Conservation (phyloP, 2,113 vertebrate genomes). For the Malurus alboscapulatus region DNA sequence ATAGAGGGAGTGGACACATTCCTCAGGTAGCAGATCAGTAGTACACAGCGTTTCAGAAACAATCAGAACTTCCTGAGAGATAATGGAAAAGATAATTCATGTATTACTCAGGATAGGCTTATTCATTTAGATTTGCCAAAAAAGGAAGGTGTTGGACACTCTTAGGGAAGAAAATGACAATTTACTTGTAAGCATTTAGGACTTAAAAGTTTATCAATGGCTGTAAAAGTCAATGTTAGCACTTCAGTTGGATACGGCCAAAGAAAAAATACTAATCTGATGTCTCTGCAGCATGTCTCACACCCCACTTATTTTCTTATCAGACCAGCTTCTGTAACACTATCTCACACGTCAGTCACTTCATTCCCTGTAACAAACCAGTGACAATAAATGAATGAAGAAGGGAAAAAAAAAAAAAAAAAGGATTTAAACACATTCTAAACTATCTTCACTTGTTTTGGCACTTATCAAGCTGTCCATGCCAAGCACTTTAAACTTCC, state of each 20-base stretch:
- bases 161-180: neutral
- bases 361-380: neutral
- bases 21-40: slow-evolving; percentile 70
- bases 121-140: slow-evolving; percentile 7
- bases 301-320: neutral
- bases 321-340: neutral
- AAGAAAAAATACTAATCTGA: neutral
- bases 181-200: neutral
- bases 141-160: neutral
- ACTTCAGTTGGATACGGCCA: neutral
- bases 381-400: neutral
- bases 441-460: neutral
- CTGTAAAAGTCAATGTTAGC: neutral
- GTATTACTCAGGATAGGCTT: slow-evolving; percentile 50
- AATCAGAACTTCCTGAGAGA: slow-evolving; percentile 71
- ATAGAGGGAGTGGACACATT: slow-evolving; percentile 67
- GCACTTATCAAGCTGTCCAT: neutral
- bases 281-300: neutral
- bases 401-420: fast-evolving
- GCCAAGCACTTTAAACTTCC: neutral
- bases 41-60: slow-evolving; percentile 50
- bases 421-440: neutral
- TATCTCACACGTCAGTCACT: neutral
- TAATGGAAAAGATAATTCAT: slow-evolving; percentile 59
- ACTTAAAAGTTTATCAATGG: neutral